These are phyloP conservation scores for Phycodurus eques DNA, from an alignment of 2,113 vertebrate genomes.

Conservation along the genomic window DNA sequence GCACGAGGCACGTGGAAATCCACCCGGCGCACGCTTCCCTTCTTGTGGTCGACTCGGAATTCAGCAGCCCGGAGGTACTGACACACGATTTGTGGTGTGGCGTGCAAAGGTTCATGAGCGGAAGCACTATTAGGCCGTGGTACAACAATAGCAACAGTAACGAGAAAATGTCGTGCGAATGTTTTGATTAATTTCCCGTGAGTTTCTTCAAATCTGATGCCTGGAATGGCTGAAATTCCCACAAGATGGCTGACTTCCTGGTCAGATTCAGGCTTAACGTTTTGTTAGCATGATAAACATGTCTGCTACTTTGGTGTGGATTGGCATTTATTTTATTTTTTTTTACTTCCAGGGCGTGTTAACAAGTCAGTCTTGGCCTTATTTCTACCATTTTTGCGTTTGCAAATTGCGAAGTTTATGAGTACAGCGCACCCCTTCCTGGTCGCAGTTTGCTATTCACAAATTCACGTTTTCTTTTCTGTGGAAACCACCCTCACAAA, in stretches of 20 bases:
- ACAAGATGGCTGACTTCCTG: neutral
- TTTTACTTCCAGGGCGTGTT: no score
- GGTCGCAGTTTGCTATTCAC: no score
- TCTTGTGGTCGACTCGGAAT: conserved; percentile 57
- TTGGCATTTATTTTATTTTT: no score
- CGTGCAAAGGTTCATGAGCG: neutral
- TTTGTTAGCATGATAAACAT: no score
- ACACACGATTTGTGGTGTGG: conserved; percentile 21
- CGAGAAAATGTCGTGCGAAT: neutral
- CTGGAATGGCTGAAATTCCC: neutral
- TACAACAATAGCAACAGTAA: neutral
- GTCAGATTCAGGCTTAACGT: neutral
- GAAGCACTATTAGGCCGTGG: neutral
- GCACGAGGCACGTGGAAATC: conserved; percentile 66
- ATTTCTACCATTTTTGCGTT: no score
- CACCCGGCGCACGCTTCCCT: conserved; percentile 62
- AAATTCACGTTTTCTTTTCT: no score
- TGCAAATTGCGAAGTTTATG: no score
- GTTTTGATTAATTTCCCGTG: neutral
- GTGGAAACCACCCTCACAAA: no score
- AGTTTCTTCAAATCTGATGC: neutral
- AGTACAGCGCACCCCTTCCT: no score
- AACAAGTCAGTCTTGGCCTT: no score
- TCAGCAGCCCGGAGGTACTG: conserved; percentile 56
- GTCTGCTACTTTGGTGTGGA: no score